Conservation (phyloP, 2,888 invertebrate genomes). For the Nomada goodeniana region DNA sequence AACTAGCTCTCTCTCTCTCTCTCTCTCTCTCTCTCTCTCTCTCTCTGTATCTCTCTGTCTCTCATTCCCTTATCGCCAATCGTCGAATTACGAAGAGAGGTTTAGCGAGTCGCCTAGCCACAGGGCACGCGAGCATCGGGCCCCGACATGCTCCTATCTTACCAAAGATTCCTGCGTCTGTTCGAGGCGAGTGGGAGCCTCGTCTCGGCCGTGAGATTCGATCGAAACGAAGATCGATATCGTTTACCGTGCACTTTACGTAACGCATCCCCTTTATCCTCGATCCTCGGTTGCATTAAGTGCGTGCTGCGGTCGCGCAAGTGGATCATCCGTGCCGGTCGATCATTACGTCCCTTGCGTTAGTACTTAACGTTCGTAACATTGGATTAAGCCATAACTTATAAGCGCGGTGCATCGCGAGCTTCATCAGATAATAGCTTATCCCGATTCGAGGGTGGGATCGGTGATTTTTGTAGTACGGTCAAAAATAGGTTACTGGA, state of each 20-base stretch:
- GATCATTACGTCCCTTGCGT: constrained; percentile 71
- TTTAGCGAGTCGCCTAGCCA: constrained; percentile 60
- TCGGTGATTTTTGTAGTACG: background rate
- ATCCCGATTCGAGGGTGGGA: constrained; percentile 33
- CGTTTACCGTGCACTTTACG: constrained; percentile 71
- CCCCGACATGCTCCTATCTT: constrained; percentile 33
- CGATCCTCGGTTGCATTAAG: constrained; percentile 56
- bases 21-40: constrained; percentile 1
- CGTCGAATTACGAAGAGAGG: constrained; percentile 68
- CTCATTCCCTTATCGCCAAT: constrained; percentile 66
- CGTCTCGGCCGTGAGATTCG: constrained; percentile 64
- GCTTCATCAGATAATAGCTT: constrained; percentile 61
- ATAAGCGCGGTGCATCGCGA: constrained; percentile 55
- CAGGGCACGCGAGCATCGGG: constrained; percentile 54
- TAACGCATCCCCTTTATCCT: constrained; percentile 71
- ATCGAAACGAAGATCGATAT: constrained; percentile 76
- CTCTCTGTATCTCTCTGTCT: background rate
- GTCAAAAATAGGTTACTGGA: background rate
- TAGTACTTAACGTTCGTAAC: constrained; percentile 71
- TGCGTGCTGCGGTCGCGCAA: constrained; percentile 40
- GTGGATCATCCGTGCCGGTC: constrained; percentile 61
- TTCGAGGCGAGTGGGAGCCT: constrained; percentile 48
- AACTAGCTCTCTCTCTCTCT: constrained; percentile 10
- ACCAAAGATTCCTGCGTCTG: constrained; percentile 39
- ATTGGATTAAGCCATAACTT: constrained; percentile 80